Conservation (phyloP, 2,888 invertebrate species). For the Philereme transversata region DNA sequence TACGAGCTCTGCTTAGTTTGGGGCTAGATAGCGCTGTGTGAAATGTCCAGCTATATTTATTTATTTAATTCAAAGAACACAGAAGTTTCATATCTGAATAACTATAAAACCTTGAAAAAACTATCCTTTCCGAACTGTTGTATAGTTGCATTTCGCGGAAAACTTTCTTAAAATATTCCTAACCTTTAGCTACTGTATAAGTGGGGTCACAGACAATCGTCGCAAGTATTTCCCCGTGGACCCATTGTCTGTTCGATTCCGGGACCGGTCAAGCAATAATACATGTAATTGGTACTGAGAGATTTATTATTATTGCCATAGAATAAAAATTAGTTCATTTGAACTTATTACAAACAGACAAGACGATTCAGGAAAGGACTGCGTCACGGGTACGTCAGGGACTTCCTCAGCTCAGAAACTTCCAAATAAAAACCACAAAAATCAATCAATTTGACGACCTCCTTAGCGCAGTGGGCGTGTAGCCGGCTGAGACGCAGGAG, state of each 20-base stretch:
- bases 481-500: too few relatives aligned
- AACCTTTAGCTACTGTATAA: constrained; percentile 1
- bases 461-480: too few relatives aligned
- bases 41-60: too few relatives aligned
- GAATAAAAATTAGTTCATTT: constrained; percentile 16
- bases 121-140: not conserved
- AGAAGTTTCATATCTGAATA: too few relatives aligned
- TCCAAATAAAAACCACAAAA: too few relatives aligned
- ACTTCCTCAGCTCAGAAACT: too few relatives aligned
- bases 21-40: too few relatives aligned
- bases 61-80: too few relatives aligned
- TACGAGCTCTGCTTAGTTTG: too few relatives aligned
- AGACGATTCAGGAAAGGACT: not conserved
- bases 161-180: constrained; percentile 5
- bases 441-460: too few relatives aligned
- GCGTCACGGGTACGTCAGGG: too few relatives aligned
- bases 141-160: not conserved
- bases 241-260: constrained; percentile 64
- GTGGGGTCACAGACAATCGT: constrained; percentile 43
- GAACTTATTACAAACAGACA: constrained; percentile 3
- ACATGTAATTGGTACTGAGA: constrained; percentile 72
- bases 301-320: constrained; percentile 63
- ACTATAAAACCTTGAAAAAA: not conserved
- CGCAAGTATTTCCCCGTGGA: constrained; percentile 67
- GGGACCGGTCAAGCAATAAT: constrained; percentile 61